Evolutionary conservation across 2,113 vertebrate species (phyloP).

Genomic region (Nicator chloris): DNA sequence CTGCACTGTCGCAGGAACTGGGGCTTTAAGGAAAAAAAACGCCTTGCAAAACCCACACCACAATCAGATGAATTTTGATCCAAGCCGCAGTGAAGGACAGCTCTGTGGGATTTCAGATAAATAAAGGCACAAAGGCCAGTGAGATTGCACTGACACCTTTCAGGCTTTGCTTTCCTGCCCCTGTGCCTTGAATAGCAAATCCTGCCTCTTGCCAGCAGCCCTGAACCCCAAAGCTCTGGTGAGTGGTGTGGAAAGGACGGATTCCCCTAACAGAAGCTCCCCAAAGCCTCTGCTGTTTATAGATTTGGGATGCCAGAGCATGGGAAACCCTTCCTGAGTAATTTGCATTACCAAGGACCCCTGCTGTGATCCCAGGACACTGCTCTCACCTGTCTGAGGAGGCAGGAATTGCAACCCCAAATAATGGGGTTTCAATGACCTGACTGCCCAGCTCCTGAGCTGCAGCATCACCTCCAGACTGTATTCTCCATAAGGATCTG

Average conservation of each 20-base stretch:
- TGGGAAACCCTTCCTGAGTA: not conserved
- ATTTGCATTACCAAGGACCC: not conserved
- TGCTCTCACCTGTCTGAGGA: not conserved
- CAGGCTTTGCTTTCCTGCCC: not conserved
- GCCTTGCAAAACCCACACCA: not conserved
- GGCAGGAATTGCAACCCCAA: not conserved
- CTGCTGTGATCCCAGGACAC: rapidly evolving
- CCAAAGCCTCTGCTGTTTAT: not conserved
- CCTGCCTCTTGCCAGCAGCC: not conserved
- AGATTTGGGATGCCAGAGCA: not conserved
- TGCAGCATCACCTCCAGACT: not conserved
- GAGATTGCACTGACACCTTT: slow-evolving; percentile 35
- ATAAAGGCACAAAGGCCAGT: slow-evolving; percentile 25
- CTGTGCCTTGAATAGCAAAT: not conserved
- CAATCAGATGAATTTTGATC: not conserved
- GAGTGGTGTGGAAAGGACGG: not conserved
- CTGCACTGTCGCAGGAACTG: not conserved
- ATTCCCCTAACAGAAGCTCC: not conserved
- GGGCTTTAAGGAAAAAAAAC: not conserved
- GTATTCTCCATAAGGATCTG: not conserved
- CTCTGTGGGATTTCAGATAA: slow-evolving; percentile 11
- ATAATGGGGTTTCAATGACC: not conserved
- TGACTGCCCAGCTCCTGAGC: not conserved
- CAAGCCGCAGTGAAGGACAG: not conserved
- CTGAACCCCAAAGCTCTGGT: not conserved